A percentile compares a stretch with the other conserved stretches of the same genome.
These are phyloP conservation scores for Polydrusus pterygomalis DNA, from an alignment of 2,888 invertebrate species.

Conservation along the genomic window DNA sequence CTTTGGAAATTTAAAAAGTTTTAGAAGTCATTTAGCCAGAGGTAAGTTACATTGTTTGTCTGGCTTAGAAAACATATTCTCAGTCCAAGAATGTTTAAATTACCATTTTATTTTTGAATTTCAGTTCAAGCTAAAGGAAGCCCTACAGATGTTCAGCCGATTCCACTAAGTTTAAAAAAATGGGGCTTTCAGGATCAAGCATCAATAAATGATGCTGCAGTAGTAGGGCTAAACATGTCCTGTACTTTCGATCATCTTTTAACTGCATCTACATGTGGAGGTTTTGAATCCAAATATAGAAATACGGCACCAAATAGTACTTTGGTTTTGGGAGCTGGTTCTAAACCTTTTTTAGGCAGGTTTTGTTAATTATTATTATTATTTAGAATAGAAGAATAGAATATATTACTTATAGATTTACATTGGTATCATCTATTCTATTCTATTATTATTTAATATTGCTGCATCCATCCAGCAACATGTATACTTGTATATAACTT, in stretches of 20 bases:
- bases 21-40: conserved; percentile 86
- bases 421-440: no score
- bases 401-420: no score
- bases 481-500: no score
- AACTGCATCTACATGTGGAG: conserved; percentile 85
- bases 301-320: conserved; percentile 85
- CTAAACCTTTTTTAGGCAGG: conserved; percentile 86
- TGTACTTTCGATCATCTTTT: conserved; percentile 91
- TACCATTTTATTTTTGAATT: conserved; percentile 9
- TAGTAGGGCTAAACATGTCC: conserved; percentile 82
- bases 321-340: conserved; percentile 85
- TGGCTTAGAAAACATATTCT: no score
- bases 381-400: no score
- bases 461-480: no score
- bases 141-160: conserved; percentile 74
- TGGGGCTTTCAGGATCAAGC: conserved; percentile 90
- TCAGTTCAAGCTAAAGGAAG: conserved; percentile 81
- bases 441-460: no score
- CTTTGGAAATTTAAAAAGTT: conserved; percentile 86
- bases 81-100: no score
- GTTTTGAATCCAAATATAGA: conserved; percentile 82
- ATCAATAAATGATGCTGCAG: conserved; percentile 84
- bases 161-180: conserved; percentile 85
- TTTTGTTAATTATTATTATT: neutral
- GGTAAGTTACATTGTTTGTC: conserved; percentile 72